Percentiles rank a stretch among this genome's conserved stretches.
phyloP scores from a whole-genome alignment of 1,140 invertebrate genomes.

The Rhopalosiphum padi region DNA sequence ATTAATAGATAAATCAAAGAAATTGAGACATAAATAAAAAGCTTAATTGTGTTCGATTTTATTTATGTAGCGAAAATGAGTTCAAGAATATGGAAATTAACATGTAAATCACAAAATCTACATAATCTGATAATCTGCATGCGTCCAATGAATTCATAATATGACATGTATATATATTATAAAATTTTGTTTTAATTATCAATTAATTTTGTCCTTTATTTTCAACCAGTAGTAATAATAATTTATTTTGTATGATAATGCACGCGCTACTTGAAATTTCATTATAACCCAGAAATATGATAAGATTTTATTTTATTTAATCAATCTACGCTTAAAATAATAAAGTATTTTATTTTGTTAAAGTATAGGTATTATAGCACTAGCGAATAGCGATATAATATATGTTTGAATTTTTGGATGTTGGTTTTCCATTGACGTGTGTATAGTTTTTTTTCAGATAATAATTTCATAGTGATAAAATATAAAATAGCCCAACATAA shows the following conservation, averaged over 20 bases:
- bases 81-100: slow-evolving; percentile 30
- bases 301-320: background rate
- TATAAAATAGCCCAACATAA: background rate
- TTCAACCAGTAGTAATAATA: background rate
- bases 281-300: background rate
- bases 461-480: background rate
- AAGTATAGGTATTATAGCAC: background rate
- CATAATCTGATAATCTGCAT: slow-evolving; percentile 50
- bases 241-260: slow-evolving; percentile 19
- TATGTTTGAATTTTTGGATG: background rate
- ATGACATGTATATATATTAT: slow-evolving; percentile 24
- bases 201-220: slow-evolving; percentile 25
- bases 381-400: background rate
- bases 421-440: background rate
- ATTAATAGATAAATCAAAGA: background rate
- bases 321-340: background rate
- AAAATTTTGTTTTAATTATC: background rate
- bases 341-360: background rate
- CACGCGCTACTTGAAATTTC: background rate
- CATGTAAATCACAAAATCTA: slow-evolving; percentile 38
- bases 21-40: background rate
- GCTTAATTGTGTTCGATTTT: background rate
- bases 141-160: slow-evolving; percentile 18
- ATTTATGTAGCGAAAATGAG: slow-evolving; percentile 23
- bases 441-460: background rate